Evolutionary conservation across 2,797 vertebrate genomes (phyloP).

Genomic region (Cottoperca gobio): DNA sequence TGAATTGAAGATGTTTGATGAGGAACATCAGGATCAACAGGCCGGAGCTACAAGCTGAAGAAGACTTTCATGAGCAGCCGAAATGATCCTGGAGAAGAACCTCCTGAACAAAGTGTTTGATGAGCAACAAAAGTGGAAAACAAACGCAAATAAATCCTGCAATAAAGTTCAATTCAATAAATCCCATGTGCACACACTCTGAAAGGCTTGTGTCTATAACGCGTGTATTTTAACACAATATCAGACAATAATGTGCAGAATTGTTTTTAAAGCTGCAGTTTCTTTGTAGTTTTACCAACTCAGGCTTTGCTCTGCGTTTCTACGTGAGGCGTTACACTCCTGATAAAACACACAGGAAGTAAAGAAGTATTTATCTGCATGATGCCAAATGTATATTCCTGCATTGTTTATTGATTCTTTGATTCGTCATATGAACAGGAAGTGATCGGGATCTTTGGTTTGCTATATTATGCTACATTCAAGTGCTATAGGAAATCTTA

Average conservation of each 20-base stretch:
- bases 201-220: neutral
- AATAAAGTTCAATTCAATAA: neutral
- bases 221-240: conserved; percentile 1
- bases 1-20: conserved; percentile 17
- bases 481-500: conserved; percentile 39
- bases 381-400: neutral
- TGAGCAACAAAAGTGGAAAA: neutral
- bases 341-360: neutral
- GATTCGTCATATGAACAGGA: neutral
- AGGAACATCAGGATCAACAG: neutral
- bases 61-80: neutral
- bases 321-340: neutral
- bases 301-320: neutral
- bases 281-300: no score
- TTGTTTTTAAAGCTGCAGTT: neutral
- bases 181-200: neutral
- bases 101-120: neutral
- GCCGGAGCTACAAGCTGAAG: neutral
- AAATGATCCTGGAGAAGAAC: neutral
- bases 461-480: conserved; percentile 21
- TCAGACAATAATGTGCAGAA: neutral
- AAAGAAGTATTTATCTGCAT: neutral
- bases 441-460: neutral
- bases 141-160: neutral
- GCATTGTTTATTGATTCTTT: neutral